A percentile compares a stretch with the other conserved stretches of the same genome.
These are phyloP conservation scores for Argopecten irradians DNA, from an alignment of 1,140 invertebrate genomes.

Conservation along the genomic window DNA sequence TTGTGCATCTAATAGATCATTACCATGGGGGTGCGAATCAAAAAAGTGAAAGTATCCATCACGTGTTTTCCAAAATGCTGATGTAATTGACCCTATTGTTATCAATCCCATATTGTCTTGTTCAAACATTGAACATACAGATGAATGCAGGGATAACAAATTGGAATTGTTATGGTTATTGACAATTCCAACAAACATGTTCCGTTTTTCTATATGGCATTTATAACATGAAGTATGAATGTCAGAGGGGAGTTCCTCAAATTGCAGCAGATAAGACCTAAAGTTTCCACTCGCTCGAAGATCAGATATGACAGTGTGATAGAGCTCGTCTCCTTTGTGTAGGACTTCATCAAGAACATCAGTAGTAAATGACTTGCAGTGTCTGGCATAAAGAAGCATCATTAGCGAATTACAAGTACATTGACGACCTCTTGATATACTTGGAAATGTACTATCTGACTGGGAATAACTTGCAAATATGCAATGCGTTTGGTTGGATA, in stretches of 20 bases:
- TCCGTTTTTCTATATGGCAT: not conserved
- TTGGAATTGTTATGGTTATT: not conserved
- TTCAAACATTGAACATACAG: not conserved
- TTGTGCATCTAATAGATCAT: not conserved
- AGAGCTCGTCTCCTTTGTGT: conserved; percentile 38
- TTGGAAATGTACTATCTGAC: not conserved
- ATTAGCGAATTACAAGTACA: conserved; percentile 44
- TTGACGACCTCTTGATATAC: conserved; percentile 40
- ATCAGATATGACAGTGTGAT: not conserved
- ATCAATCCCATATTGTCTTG: not conserved
- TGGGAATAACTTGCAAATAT: not conserved
- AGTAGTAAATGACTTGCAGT: not conserved
- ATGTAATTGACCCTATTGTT: conserved; percentile 35
- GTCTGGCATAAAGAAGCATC: not conserved
- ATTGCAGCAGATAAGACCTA: conserved; percentile 24
- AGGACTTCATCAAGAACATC: conserved; percentile 28
- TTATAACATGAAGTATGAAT: not conserved
- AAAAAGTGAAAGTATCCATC: conserved; percentile 28
- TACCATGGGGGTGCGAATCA: conserved; percentile 40
- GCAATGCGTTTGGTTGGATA: not conserved
- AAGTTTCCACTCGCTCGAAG: not conserved
- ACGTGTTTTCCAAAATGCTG: not conserved
- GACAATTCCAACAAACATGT: not conserved
- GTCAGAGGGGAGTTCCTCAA: conserved; percentile 31
- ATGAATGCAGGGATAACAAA: conserved; percentile 28